These are phyloP conservation scores for Episyrphus balteatus DNA, from an alignment of 1,140 invertebrate genomes.

Conservation along the genomic window DNA sequence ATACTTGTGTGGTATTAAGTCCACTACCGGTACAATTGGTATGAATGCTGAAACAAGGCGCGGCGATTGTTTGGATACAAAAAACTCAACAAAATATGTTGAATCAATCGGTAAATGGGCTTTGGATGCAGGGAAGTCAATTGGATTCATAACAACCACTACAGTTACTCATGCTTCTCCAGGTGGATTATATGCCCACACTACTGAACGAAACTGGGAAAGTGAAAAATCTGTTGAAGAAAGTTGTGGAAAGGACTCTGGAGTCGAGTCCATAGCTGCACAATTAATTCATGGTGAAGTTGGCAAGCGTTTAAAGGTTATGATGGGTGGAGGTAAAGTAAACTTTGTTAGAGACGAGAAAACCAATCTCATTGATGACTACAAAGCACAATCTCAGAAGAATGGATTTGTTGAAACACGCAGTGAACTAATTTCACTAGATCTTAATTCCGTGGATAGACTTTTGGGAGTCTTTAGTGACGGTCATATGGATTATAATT, in stretches of 20 bases:
- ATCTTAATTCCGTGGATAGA: conserved; percentile 31
- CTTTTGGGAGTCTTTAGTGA: conserved; percentile 42
- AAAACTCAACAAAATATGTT: conserved; percentile 45
- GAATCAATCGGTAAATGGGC: conserved; percentile 62
- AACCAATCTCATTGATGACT: conserved; percentile 60
- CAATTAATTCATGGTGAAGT: conserved; percentile 61
- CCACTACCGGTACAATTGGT: conserved; percentile 66
- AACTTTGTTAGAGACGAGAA: conserved; percentile 58
- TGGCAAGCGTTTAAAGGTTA: conserved; percentile 48
- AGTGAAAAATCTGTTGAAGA: conserved; percentile 46
- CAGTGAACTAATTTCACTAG: conserved; percentile 37
- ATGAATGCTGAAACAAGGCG: conserved; percentile 53
- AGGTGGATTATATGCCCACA: conserved; percentile 59
- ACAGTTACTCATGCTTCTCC: conserved; percentile 71
- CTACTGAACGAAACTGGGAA: conserved; percentile 66
- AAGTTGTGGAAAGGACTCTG: conserved; percentile 28
- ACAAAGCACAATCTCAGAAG: conserved; percentile 35
- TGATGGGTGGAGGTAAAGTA: conserved; percentile 61
- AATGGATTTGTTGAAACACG: conserved; percentile 54
- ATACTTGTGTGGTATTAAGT: conserved; percentile 74
- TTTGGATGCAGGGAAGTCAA: conserved; percentile 55
- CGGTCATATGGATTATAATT: conserved; percentile 42
- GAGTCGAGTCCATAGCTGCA: conserved; percentile 58
- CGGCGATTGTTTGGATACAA: conserved; percentile 45
- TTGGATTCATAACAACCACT: conserved; percentile 69